phyloP scores from a whole-genome alignment of 2,113 vertebrate genomes.

The Calidris pugnax region DNA sequence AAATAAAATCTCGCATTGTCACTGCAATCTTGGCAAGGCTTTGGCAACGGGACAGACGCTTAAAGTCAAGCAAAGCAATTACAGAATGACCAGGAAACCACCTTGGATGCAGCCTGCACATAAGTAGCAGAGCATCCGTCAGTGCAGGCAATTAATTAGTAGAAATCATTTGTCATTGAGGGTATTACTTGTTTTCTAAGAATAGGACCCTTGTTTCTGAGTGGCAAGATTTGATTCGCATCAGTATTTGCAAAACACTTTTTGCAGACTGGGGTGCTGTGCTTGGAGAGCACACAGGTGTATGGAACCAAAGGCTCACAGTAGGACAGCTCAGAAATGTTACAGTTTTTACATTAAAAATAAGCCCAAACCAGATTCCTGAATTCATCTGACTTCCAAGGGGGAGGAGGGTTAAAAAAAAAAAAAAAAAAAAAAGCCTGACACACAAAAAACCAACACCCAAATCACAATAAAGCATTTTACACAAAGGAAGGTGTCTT shows the following conservation, averaged over 20 bases:
- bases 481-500: not conserved
- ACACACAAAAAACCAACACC: no score
- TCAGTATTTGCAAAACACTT: not conserved
- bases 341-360: not conserved
- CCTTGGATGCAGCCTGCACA: not conserved
- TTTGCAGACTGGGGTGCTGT: not conserved
- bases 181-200: not conserved
- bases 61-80: not conserved
- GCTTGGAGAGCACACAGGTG: not conserved
- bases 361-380: not conserved
- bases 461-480: not conserved
- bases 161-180: not conserved
- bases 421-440: not conserved
- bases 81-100: not conserved
- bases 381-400: not conserved
- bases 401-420: not conserved
- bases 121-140: not conserved
- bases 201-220: not conserved
- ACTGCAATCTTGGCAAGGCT: not conserved
- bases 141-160: not conserved
- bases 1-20: not conserved
- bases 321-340: not conserved
- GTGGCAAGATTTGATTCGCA: not conserved
- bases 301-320: not conserved
- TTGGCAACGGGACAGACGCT: no score